A percentile compares a stretch with the other conserved stretches of the same genome.
Evolutionary conservation across 2,113 vertebrate genomes (phyloP).

Genomic region (Platysteira castanea): DNA sequence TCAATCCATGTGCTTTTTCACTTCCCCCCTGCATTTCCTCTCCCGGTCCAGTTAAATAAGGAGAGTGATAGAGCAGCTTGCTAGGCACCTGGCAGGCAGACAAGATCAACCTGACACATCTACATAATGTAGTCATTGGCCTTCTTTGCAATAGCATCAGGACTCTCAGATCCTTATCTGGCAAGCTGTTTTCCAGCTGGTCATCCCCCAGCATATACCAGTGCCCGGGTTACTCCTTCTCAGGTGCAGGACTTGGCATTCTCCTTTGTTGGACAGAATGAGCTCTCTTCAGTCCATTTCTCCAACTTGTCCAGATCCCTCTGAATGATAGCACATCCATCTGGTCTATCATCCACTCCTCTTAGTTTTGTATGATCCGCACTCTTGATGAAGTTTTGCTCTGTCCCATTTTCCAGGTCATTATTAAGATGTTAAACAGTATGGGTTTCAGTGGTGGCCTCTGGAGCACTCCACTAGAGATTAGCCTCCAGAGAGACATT

Average conservation of each 20-base stretch:
- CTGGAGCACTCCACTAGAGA: neutral
- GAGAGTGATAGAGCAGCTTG: neutral
- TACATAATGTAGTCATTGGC: neutral
- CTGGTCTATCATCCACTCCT: neutral
- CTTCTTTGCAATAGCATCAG: neutral
- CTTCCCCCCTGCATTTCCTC: neutral
- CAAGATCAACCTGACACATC: neutral
- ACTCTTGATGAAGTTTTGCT: neutral
- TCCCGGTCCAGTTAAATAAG: neutral
- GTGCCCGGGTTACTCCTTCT: neutral
- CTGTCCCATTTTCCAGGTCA: neutral
- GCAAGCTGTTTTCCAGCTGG: neutral
- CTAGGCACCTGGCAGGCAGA: neutral
- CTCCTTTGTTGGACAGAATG: neutral
- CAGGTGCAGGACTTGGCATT: neutral
- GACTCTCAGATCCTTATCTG: neutral
- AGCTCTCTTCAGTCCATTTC: neutral
- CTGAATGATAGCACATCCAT: neutral
- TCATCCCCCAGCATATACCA: neutral
- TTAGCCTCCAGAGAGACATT: neutral
- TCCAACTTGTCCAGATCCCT: neutral
- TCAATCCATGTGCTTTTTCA: neutral
- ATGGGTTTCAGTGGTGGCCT: neutral
- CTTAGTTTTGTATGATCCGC: neutral
- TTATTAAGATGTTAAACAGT: neutral